A percentile compares a stretch with the other conserved stretches of the same genome.
Conservation (phyloP, 2,797 vertebrate species). For the Leptatherina wallacei region DNA sequence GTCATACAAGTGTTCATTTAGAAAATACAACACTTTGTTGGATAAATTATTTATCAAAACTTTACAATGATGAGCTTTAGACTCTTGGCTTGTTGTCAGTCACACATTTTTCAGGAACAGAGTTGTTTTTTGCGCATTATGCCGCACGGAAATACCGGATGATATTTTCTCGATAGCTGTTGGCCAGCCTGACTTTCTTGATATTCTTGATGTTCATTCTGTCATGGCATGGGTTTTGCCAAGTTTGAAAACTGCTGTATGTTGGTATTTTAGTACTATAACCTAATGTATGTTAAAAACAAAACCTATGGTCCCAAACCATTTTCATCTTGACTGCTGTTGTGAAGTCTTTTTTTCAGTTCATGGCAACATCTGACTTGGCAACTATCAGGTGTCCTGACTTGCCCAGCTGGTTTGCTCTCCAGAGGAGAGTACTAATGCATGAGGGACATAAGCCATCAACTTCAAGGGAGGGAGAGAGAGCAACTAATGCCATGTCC, state of each 20-base stretch:
- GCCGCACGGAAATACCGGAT: not conserved
- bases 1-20: not conserved
- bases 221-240: not conserved
- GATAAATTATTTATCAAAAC: not conserved
- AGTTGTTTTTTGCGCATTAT: not conserved
- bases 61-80: not conserved
- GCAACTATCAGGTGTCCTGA: slow-evolving; percentile 64
- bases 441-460: slow-evolving; percentile 62
- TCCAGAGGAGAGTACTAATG: slow-evolving; percentile 54
- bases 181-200: not conserved
- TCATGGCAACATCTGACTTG: slow-evolving; percentile 55
- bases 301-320: slow-evolving; percentile 28
- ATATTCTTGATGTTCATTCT: not conserved
- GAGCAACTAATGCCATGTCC: slow-evolving; percentile 56
- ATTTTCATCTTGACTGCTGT: slow-evolving; percentile 24
- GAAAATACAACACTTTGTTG: not conserved
- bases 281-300: slow-evolving; percentile 17
- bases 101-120: not conserved
- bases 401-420: slow-evolving; percentile 48
- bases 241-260: not conserved
- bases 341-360: slow-evolving; percentile 57
- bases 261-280: slow-evolving; percentile 12
- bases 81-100: not conserved
- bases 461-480: slow-evolving; percentile 57
- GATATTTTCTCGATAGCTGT: not conserved